Percentiles rank a stretch among this genome's conserved stretches.
These are phyloP conservation scores for Latheticus oryzae DNA, from an alignment of 2,888 invertebrate genomes.

Conservation along the genomic window DNA sequence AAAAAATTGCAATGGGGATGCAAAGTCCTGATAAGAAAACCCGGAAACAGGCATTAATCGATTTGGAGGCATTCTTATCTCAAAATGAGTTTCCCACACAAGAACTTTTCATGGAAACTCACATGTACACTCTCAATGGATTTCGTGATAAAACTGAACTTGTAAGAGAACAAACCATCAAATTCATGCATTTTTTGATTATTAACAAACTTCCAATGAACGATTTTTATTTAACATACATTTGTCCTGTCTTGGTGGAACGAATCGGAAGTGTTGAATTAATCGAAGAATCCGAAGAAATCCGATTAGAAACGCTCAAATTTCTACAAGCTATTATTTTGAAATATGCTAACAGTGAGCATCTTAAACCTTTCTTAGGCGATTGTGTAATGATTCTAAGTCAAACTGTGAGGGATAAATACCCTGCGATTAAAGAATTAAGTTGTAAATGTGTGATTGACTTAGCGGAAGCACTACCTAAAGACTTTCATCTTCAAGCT, in stretches of 20 bases:
- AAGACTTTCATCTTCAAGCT: constrained; percentile 80
- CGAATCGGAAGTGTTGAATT: constrained; percentile 83
- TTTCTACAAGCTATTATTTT: constrained; percentile 76
- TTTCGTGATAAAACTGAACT: constrained; percentile 72
- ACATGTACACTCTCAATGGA: constrained; percentile 65
- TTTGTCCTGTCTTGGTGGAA: constrained; percentile 80
- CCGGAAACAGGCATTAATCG: constrained; percentile 70
- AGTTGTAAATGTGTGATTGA: constrained; percentile 79
- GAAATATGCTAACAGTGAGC: constrained; percentile 71
- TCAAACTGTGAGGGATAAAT: constrained; percentile 80
- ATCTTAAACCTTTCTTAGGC: constrained; percentile 77
- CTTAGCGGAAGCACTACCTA: constrained; percentile 73
- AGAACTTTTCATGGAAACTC: constrained; percentile 64
- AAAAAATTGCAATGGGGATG: constrained; percentile 61
- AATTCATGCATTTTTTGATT: constrained; percentile 69
- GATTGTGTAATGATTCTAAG: constrained; percentile 80
- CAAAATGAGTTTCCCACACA: constrained; percentile 64
- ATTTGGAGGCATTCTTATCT: constrained; percentile 68
- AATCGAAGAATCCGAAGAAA: constrained; percentile 81
- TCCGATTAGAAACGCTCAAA: constrained; percentile 76
- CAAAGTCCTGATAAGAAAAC: constrained; percentile 73
- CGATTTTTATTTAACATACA: constrained; percentile 79
- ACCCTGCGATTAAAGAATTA: constrained; percentile 80
- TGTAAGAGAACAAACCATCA: constrained; percentile 72
- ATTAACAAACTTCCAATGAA: constrained; percentile 71